Percentiles rank a stretch among this genome's conserved stretches.
Conservation (phyloP, 2,888 invertebrate species). For the Hipparchia semele region DNA sequence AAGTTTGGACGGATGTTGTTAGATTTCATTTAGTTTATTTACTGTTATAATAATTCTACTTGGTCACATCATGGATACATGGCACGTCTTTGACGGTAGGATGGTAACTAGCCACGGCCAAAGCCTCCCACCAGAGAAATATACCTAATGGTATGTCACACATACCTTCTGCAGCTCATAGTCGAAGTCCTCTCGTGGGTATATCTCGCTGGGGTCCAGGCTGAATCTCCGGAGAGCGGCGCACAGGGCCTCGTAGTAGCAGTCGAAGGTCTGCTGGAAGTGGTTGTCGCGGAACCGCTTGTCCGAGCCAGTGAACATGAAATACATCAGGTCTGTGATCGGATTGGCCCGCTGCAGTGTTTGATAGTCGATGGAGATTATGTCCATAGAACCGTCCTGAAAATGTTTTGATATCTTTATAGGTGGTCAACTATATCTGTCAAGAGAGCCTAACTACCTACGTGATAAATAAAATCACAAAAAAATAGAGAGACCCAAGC, state of each 20-base stretch:
- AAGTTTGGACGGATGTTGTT: too few species aligned
- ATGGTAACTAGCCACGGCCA: too few species aligned
- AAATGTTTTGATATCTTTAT: neutral
- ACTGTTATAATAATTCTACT: too few species aligned
- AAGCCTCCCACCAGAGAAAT: too few species aligned
- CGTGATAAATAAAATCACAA: too few species aligned
- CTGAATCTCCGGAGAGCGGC: slow-evolving; percentile 41
- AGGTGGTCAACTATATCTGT: too few species aligned
- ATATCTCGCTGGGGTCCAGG: slow-evolving; percentile 44
- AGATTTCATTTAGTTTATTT: too few species aligned
- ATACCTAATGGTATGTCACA: too few species aligned
- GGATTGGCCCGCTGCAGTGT: slow-evolving; percentile 38
- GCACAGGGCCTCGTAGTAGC: slow-evolving; percentile 48
- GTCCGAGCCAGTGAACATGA: slow-evolving; percentile 37
- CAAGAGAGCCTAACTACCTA: too few species aligned
- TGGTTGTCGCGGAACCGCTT: slow-evolving; percentile 33
- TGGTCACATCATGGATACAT: too few species aligned
- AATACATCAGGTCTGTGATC: slow-evolving; percentile 35
- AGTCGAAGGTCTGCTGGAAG: slow-evolving; percentile 42
- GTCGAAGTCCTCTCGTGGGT: slow-evolving; percentile 46
- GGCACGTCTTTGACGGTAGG: too few species aligned
- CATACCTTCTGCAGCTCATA: slow-evolving; percentile 47
- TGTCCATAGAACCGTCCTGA: slow-evolving; percentile 38
- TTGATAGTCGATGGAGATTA: slow-evolving; percentile 43
- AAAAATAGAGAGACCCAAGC: too few species aligned